Conservation (phyloP, 2,888 invertebrate genomes). For the Formica aserva region DNA sequence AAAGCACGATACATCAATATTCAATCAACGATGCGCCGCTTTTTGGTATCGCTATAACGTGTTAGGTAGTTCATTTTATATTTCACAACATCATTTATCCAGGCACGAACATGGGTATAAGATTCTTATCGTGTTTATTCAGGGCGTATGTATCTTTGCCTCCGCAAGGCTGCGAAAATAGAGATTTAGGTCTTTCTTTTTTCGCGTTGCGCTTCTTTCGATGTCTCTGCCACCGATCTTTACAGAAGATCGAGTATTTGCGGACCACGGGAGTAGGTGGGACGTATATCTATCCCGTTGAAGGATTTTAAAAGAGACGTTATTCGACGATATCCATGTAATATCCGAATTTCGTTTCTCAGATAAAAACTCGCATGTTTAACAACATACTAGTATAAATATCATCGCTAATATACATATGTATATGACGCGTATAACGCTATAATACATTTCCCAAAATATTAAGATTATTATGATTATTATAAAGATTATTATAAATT, state of each 20-base stretch:
- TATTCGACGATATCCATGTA: constrained; percentile 19
- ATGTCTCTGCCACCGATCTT: neutral
- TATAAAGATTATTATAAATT: neutral
- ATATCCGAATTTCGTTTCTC: constrained; percentile 53
- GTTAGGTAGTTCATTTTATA: constrained; percentile 80
- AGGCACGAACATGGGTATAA: constrained; percentile 66
- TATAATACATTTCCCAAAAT: neutral
- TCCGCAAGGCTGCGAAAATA: constrained; percentile 77
- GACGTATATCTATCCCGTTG: constrained; percentile 42
- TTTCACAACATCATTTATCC: constrained; percentile 78
- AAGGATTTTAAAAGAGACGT: constrained; percentile 40
- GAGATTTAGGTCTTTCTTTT: constrained; percentile 70
- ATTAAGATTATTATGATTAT: neutral
- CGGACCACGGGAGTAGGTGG: neutral
- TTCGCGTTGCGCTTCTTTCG: neutral
- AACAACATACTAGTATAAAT: neutral
- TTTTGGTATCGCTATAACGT: constrained; percentile 75
- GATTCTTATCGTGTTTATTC: constrained; percentile 80
- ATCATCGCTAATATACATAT: neutral
- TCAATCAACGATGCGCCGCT: constrained; percentile 72
- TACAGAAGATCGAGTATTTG: constrained; percentile 17
- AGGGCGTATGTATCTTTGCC: constrained; percentile 53
- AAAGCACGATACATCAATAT: constrained; percentile 74
- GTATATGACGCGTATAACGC: neutral
- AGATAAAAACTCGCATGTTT: constrained; percentile 42